Evolutionary conservation across 2,888 invertebrate species (phyloP).

Genomic region (Girardia tigrina): DNA sequence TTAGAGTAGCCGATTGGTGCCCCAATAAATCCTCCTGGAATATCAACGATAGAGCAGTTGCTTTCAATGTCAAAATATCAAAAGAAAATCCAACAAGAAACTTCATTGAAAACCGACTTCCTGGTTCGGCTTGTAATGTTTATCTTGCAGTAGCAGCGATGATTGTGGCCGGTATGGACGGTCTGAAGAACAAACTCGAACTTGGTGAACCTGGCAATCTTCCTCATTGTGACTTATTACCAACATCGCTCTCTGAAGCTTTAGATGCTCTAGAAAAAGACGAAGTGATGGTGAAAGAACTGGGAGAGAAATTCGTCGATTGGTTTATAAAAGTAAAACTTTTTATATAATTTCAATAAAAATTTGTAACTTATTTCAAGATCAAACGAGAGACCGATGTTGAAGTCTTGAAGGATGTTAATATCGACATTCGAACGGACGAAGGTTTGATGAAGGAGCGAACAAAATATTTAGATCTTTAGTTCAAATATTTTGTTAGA

Average conservation of each 20-base stretch:
- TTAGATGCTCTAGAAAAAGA: constrained; percentile 27
- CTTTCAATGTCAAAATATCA: constrained; percentile 31
- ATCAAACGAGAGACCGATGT: background rate
- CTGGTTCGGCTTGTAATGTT: constrained; percentile 39
- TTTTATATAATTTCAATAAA: background rate
- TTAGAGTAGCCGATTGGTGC: constrained; percentile 28
- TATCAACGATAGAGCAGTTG: constrained; percentile 24
- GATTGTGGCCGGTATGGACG: constrained; percentile 40
- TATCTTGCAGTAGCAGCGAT: constrained; percentile 39
- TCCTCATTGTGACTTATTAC: background rate
- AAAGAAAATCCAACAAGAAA: background rate
- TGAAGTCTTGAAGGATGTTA: background rate
- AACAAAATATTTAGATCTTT: background rate
- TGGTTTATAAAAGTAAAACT: background rate
- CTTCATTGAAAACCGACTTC: constrained; percentile 39
- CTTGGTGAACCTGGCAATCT: background rate
- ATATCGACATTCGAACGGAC: background rate
- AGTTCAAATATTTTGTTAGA: no score
- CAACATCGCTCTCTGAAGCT: constrained; percentile 24
- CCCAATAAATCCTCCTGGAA: constrained; percentile 34
- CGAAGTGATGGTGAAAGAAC: background rate
- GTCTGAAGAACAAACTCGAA: constrained; percentile 34
- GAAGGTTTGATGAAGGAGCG: background rate
- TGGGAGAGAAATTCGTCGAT: constrained; percentile 33
- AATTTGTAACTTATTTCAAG: background rate